These are phyloP conservation scores for Orius insidiosus DNA, from an alignment of 1,140 invertebrate genomes.

Conservation along the genomic window DNA sequence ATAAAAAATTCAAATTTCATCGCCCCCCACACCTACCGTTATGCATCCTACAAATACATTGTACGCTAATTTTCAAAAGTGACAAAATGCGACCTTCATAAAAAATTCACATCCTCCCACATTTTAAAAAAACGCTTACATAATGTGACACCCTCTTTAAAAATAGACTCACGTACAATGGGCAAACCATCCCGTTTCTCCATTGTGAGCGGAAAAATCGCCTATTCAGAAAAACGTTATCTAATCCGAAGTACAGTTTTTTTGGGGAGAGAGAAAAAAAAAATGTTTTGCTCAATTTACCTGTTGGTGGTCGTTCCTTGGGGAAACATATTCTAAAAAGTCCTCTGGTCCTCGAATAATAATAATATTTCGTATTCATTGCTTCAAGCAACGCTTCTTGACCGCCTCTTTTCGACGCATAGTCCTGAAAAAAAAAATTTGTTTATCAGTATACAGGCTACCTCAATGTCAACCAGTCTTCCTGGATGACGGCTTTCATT, in stretches of 20 bases:
- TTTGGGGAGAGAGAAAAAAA: not conserved
- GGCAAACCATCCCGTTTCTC: conserved; percentile 1
- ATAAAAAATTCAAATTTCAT: too few species aligned
- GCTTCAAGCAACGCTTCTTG: conserved; percentile 52
- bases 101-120: too few species aligned
- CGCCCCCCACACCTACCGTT: too few species aligned
- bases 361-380: conserved; percentile 66
- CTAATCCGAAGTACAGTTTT: not conserved
- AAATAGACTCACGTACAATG: not conserved
- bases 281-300: conserved; percentile 32
- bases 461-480: too few species aligned
- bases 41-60: too few species aligned
- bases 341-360: conserved; percentile 71
- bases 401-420: conserved; percentile 47
- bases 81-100: too few species aligned
- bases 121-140: too few species aligned
- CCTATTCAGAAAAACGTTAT: not conserved
- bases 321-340: conserved; percentile 82
- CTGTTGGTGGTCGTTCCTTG: conserved; percentile 65
- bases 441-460: too few species aligned
- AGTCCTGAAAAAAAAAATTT: conserved; percentile 39
- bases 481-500: too few species aligned
- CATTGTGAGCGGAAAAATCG: not conserved
- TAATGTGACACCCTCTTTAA: not conserved
- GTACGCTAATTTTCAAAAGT: too few species aligned